Evolutionary conservation across 1,140 invertebrate species (phyloP), one percentile per base, ranked within the genome.

Genomic region (Tetramorium simillimum): DNA sequence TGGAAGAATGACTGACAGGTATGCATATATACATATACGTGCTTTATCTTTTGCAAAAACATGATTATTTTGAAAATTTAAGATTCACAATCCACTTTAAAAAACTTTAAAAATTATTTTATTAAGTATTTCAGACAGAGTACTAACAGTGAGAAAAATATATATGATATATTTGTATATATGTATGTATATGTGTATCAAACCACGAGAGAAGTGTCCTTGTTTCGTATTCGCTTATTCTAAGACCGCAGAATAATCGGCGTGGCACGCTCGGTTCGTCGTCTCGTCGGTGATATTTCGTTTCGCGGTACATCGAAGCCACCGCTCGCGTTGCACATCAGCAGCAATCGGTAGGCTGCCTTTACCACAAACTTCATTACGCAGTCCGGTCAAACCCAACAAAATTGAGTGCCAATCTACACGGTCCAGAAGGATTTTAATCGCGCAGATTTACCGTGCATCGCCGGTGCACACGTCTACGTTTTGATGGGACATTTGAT

Each of bases 371-470:
- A 84, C 80, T 84, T 84, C 80, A 84, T 84, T 84, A 84, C 69
- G 69, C 69, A 72, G 69, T n/a, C 14, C 70, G 53, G 69, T 84
- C 80, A 84, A 84, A 84, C 24, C 80, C 80, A 84, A 75, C 80
- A 84, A 84, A 84, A 75, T 84, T 84, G 80, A 86, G 60, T 73
- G 80, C 78, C 85, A 75, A 86, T 72, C 80, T 86, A 75, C 43
- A 28, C 9, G 87, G 58, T 51, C 60, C 70, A 46, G 67, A 87
- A 82, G 67, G 87, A 89, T 86, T 51, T 73, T 56, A 75, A 49
- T 82, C 80, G 73, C 72, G 49, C 46, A 46, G 70, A 86, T 69
- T 80, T 81, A 58, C 2, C 62, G 63, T 67, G 5, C 37, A 84
- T 69, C 37, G 28, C 9, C 84, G 62, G 63, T 28, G 60, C 14